Base-by-base conservation (phyloP, 2,888 invertebrate genomes). In the Leucania comma region DNA sequence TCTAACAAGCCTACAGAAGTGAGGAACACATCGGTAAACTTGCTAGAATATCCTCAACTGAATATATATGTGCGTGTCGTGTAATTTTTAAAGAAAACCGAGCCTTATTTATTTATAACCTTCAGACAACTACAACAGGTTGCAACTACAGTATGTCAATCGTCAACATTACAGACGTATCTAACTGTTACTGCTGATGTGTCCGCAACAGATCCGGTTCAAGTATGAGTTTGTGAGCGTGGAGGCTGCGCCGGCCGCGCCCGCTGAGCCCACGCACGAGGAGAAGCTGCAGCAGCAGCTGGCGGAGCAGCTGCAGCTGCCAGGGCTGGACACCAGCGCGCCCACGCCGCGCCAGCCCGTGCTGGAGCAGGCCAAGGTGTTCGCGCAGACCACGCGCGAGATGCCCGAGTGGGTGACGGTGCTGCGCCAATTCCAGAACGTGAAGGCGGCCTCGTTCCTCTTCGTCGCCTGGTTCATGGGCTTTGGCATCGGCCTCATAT, bases 401-500 rank as follows among this genome's bases (percentile, higher is more conserved):
- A 97, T 99, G 94, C 99, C 99, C 9, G 98, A 99, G 95, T 99
- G 99, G 99, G 97, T 99, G 86, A 98, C 98, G 1, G 99, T 99
- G 65, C 95, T 99, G 84, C 97, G 98, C 78, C 98, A 99, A 90
- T 98, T 99, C 93, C 98, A 98, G 88, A 98, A 98, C 91, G 94
- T 99, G 68, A 98, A 99, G 92, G 99, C 99, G 81, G 98, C 98
- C 20, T 98, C 98, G 1, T 99, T 99, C 92, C 97, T 99, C 61
- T 98, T 99, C 92, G 99, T 99, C 46, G 98, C 99, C 61, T 99
- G 99, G 99, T 99, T 99, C 94, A 99, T 99, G 99, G 99, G 99
- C 68, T 99, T 99, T 90, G 99, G 99, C 67, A 99, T 99, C 88
- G 99, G 99, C 1, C 96, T 99, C 86, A 99, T 99, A 86, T 99